Evolutionary conservation across 2,888 invertebrate species (phyloP).

Genomic region (Gymnosoma rotundatum): DNA sequence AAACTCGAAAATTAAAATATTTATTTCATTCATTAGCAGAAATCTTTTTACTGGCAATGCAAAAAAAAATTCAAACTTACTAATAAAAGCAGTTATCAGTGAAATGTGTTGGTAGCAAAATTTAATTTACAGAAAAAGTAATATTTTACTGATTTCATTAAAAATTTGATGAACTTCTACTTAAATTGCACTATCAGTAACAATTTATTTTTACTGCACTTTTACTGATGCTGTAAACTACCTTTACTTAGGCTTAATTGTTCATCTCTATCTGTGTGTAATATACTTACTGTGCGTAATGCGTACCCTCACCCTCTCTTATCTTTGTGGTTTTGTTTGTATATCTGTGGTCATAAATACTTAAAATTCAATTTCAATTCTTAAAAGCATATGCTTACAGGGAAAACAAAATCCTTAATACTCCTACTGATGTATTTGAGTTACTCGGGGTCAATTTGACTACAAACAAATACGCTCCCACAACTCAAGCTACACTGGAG

Average conservation of each 20-base stretch:
- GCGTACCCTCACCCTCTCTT: neutral
- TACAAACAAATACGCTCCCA: neutral
- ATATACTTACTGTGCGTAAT: neutral
- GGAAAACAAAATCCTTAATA: conserved; percentile 41
- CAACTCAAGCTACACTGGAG: neutral
- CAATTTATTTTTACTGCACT: no score
- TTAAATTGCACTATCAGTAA: no score
- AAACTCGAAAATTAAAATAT: no score
- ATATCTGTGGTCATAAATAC: conserved; percentile 59
- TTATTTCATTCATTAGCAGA: no score
- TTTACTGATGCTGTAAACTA: no score
- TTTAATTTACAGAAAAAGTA: no score
- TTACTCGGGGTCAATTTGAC: neutral
- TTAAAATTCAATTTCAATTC: conserved; percentile 69
- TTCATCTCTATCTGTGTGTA: neutral
- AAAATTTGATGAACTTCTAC: no score
- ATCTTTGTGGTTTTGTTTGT: neutral
- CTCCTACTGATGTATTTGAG: conserved; percentile 5
- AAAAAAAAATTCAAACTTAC: no score
- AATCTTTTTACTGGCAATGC: no score
- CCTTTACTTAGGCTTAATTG: neutral
- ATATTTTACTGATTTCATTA: no score
- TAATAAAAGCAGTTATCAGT: no score
- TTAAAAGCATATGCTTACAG: conserved; percentile 43
- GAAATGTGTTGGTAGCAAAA: no score